Evolutionary conservation across 2,797 vertebrate species (phyloP), one percentile per base, ranked within the genome.

Genomic region (Cottoperca gobio): DNA sequence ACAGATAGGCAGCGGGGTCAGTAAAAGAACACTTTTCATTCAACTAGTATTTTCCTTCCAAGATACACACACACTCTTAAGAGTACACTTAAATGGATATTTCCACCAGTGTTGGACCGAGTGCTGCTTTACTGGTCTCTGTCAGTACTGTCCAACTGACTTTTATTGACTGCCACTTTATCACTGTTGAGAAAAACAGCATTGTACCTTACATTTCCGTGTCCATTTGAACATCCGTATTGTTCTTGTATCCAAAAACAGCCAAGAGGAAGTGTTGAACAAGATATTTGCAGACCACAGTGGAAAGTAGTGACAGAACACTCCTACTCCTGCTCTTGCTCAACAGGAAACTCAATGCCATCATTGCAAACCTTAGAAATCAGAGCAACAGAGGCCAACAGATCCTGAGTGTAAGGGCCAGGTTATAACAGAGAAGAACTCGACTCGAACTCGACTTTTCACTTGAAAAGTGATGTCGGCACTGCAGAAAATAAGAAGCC

Each of bases 1-100:
- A 82, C 72, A 70, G 87, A 87, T 81, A 86, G 64, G 63, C 81
- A 73, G 70, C 3, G 6, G 33, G 83, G 81, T 83, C 87, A 85
- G 71, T 74, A 67, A 82, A 86, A 84, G 60, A 88, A 80, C 63
- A 76, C 73, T 66, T 79, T 81, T 74, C 62, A 81, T 76, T 83
- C 68, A 78, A 67, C 70, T 35, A n/a, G 74, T 77, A 40, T 65
- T 86, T 79, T 87, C 79, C 63, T 69, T 79, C 79, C 76, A 71
- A 58, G 66, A 74, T 11, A 71, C 55, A 63, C 79, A 73, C 28
- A 71, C 57, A 28, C 55, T 54, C 64, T 75, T 66, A 72, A 84
- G 58, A 79, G 63, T 57, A 43, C 24, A 39, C 58, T 76, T 63
- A 88, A 73, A 80, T 73, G 71, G 73, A 35, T 76, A 55, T 82